Evolutionary conservation across 2,888 invertebrate genomes (phyloP).

Genomic region (Petrolisthes manimaculis): DNA sequence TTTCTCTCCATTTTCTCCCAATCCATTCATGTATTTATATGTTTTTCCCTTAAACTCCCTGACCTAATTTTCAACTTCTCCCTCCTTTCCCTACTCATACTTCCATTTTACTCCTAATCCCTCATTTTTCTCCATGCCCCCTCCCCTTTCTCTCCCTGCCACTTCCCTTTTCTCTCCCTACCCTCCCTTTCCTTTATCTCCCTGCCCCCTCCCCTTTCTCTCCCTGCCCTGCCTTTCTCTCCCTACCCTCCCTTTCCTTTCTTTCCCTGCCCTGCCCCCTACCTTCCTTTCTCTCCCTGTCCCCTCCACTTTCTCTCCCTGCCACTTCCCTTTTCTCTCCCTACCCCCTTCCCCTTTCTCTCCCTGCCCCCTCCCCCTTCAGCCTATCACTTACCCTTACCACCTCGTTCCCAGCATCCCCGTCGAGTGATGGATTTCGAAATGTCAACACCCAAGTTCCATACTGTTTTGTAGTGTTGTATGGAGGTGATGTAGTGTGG

Average conservation of each 20-base stretch:
- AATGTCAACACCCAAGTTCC: background rate
- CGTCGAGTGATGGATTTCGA: slow-evolving; percentile 31
- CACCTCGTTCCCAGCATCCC: background rate
- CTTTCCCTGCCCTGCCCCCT: background rate
- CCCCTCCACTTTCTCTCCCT: slow-evolving; percentile 1
- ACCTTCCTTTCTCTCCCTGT: slow-evolving; percentile 1
- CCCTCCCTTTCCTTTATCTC: background rate
- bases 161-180: background rate
- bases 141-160: background rate
- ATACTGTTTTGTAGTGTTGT: slow-evolving; percentile 7
- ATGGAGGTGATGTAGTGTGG: background rate
- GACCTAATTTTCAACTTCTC: too few species aligned
- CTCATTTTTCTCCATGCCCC: background rate
- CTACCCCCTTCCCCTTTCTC: background rate
- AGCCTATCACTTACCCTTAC: too few species aligned
- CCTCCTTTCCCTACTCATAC: too few species aligned
- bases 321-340: background rate
- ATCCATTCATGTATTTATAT: too few species aligned
- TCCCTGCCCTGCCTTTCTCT: slow-evolving; percentile 3
- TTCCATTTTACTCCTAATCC: too few species aligned
- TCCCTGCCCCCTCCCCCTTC: too few species aligned
- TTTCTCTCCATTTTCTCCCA: too few species aligned
- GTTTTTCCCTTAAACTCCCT: too few species aligned
- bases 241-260: slow-evolving; percentile 7
- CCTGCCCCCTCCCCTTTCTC: background rate